phyloP scores from a whole-genome alignment of 2,797 vertebrate species.

The Acomys russatus region DNA sequence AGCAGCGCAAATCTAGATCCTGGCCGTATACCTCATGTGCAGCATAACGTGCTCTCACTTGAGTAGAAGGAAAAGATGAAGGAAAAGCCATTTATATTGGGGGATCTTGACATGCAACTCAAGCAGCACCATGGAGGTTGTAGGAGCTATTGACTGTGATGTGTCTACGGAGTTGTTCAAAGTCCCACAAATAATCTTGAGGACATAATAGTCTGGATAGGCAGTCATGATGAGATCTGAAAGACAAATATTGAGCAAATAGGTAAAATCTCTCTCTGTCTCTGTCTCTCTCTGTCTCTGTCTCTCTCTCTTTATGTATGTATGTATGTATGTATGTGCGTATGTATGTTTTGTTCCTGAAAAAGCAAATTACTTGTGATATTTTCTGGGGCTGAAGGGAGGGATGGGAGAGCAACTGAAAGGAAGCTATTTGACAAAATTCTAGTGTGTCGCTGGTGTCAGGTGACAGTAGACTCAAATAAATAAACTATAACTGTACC shows the following conservation, averaged over 20 bases:
- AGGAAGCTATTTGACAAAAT: neutral
- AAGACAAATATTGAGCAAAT: neutral
- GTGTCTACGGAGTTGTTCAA: neutral
- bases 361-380: constrained; percentile 4
- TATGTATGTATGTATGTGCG: neutral
- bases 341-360: neutral
- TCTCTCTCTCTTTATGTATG: neutral
- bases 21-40: neutral
- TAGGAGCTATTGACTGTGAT: neutral
- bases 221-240: neutral
- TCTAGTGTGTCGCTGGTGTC: neutral
- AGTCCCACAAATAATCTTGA: neutral
- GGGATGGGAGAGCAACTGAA: neutral
- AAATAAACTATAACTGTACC: neutral
- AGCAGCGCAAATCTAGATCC: neutral
- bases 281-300: neutral
- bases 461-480: neutral
- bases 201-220: neutral
- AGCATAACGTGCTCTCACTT: neutral
- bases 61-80: neutral
- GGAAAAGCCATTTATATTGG: neutral
- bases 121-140: neutral
- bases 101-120: neutral
- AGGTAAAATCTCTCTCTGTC: neutral
- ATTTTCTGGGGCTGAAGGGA: neutral